Conservation (phyloP, 2,797 vertebrate species). For the Chelon labrosus region DNA sequence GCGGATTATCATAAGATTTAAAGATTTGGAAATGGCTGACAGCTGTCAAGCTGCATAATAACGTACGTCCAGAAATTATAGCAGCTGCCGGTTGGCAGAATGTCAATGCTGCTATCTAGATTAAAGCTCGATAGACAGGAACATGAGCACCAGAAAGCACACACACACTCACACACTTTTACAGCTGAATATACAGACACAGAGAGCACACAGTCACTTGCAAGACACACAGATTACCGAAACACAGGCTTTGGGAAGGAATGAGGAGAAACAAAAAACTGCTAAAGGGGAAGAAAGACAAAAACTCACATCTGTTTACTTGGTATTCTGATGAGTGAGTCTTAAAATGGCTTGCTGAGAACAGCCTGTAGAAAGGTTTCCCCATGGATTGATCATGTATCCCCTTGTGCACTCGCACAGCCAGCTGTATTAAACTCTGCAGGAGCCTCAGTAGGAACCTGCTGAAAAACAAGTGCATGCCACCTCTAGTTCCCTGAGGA, state of each 20-base stretch:
- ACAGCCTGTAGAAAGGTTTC: constrained; percentile 55
- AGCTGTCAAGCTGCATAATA: constrained; percentile 84
- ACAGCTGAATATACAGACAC: constrained; percentile 29
- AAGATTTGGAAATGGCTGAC: constrained; percentile 86
- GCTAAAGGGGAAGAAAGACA: constrained; percentile 45
- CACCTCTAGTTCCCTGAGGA: constrained; percentile 69
- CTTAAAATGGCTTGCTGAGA: constrained; percentile 69
- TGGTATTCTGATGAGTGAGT: constrained; percentile 64
- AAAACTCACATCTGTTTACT: constrained; percentile 49
- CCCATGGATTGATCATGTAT: constrained; percentile 74
- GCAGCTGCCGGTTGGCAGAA: constrained; percentile 77
- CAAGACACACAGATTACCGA: constrained; percentile 37
- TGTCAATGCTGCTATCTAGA: constrained; percentile 80
- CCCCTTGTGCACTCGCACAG: constrained; percentile 63
- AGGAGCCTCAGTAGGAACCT: constrained; percentile 68
- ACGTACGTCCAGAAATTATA: constrained; percentile 81
- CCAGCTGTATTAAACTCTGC: constrained; percentile 75
- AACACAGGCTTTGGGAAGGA: constrained; percentile 23
- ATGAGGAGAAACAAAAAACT: constrained; percentile 17
- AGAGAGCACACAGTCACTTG: constrained; percentile 42
- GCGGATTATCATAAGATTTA: constrained; percentile 87
- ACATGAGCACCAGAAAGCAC: constrained; percentile 49
- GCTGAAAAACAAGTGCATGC: constrained; percentile 81
- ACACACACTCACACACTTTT: constrained; percentile 13
- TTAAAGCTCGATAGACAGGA: constrained; percentile 80